These are phyloP conservation scores for Synanthedon myopaeformis DNA, from an alignment of 2,888 invertebrate species.

Conservation along the genomic window DNA sequence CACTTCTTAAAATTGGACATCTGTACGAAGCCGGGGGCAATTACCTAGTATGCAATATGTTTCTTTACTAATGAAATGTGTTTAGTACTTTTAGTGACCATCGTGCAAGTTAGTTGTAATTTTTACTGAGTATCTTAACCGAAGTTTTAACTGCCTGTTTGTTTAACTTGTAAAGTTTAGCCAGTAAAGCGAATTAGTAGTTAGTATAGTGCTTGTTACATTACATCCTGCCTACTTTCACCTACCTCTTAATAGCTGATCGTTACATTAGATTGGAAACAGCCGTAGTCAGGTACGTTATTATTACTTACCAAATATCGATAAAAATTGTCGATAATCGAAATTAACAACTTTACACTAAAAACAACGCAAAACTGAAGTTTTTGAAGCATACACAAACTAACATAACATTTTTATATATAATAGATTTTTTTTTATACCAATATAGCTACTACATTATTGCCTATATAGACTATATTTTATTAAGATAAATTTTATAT, in stretches of 20 bases:
- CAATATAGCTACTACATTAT: too few species aligned
- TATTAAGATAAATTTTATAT: too few species aligned
- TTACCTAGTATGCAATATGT: too few species aligned
- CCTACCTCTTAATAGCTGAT: slow-evolving; percentile 29
- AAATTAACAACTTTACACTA: background rate
- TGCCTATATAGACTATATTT: too few species aligned
- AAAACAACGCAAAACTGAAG: too few species aligned
- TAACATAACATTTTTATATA: too few species aligned
- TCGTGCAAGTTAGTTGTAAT: background rate
- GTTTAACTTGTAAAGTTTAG: background rate
- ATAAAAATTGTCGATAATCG: background rate
- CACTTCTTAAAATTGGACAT: too few species aligned
- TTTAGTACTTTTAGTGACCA: too few species aligned
- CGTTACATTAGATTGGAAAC: slow-evolving; percentile 24
- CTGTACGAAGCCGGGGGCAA: too few species aligned
- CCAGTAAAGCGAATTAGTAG: background rate
- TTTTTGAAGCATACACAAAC: too few species aligned
- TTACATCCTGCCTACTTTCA: slow-evolving; percentile 9
- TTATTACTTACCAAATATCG: background rate
- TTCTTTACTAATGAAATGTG: too few species aligned
- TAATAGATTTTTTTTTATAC: too few species aligned
- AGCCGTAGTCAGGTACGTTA: background rate
- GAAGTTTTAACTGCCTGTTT: background rate
- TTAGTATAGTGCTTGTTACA: background rate
- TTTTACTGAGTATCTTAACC: background rate